Base-by-base conservation (phyloP, 2,113 vertebrate genomes). In the Oreochromis tanganicae region DNA sequence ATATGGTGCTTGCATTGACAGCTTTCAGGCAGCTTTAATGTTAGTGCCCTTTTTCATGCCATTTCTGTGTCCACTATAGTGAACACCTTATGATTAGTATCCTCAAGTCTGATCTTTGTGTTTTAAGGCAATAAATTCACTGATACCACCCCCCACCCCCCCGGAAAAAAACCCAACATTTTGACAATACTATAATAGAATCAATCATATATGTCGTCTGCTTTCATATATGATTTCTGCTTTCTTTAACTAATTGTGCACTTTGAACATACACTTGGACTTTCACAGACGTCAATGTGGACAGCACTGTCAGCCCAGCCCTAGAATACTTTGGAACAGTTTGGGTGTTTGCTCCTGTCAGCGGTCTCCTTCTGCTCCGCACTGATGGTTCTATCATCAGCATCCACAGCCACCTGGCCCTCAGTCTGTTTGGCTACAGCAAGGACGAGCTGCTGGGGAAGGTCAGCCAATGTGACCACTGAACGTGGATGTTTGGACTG, bases 351-450 rank as follows among this genome's bases (percentile, higher is more conserved):
- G 96, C 96, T 66, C 97, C 97, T 78, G 93, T 98, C 90, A 98
- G 97, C 4, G 97, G 97, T 32, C 96, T 99, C 55, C 90, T 99
- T 80, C 97, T 97, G 8, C 94, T 99, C 4, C 90, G 78, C 63
- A 94, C 97, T 1, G 96, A 98, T 2, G 98, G 98, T 38, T 97
- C 95, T 38, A 98, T 99, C 93, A 94, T 95, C 24, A 97, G 96
- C 92, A 95, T 99, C 94, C 96, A 95, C 48, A 95, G 97, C 71
- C 97, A 96, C 84, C 97, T 98, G 79, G 96, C 97, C 21, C 94
- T 97, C 55, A 95, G 90, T 90, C 94, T 99, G 43, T 97, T 98
- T 61, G 98, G 98, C 63, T 99, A 98, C 14, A 95, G 96, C 80
- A 96, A 95, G 87, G 88, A 96, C 0, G 97, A 98, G 85, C 95